phyloP scores from a whole-genome alignment of 2,113 vertebrate genomes.

The Xenus cinereus region DNA sequence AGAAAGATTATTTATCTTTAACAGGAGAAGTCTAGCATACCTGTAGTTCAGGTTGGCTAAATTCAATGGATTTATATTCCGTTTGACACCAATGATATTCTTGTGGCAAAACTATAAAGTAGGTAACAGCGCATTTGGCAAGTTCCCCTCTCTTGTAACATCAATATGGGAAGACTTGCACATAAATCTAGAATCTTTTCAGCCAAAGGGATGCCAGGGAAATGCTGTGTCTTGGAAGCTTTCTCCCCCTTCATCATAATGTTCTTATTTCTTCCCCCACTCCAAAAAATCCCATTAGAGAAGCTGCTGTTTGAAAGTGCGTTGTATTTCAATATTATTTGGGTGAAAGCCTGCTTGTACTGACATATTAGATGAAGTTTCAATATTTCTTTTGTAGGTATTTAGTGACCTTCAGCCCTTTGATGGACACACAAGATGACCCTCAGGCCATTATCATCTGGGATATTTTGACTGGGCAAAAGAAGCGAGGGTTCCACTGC shows the following conservation, averaged over 20 bases:
- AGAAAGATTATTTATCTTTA: not conserved
- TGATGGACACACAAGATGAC: slow-evolving; percentile 97
- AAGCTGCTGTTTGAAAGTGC: not conserved
- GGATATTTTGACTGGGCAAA: slow-evolving; percentile 96
- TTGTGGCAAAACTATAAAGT: not conserved
- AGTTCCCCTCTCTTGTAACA: not conserved
- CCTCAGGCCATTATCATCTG: slow-evolving; percentile 99
- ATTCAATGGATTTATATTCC: not conserved
- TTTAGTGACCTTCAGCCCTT: slow-evolving; percentile 94
- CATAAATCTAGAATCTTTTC: not conserved
- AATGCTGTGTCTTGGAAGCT: not conserved
- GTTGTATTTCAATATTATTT: not conserved
- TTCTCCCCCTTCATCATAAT: not conserved
- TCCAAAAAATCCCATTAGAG: not conserved
- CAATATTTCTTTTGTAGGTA: slow-evolving; percentile 76
- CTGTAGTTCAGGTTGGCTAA: not conserved
- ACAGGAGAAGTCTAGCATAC: not conserved
- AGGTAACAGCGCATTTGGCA: not conserved
- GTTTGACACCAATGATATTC: fast-evolving
- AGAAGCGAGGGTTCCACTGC: slow-evolving; percentile 98
- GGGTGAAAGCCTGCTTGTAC: not conserved
- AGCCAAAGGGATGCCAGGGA: not conserved
- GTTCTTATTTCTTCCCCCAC: not conserved
- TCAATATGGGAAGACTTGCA: not conserved
- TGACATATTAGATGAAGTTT: not conserved